These are phyloP conservation scores for Ptiloglossa arizonensis DNA, from an alignment of 1,140 invertebrate species.

Conservation along the genomic window DNA sequence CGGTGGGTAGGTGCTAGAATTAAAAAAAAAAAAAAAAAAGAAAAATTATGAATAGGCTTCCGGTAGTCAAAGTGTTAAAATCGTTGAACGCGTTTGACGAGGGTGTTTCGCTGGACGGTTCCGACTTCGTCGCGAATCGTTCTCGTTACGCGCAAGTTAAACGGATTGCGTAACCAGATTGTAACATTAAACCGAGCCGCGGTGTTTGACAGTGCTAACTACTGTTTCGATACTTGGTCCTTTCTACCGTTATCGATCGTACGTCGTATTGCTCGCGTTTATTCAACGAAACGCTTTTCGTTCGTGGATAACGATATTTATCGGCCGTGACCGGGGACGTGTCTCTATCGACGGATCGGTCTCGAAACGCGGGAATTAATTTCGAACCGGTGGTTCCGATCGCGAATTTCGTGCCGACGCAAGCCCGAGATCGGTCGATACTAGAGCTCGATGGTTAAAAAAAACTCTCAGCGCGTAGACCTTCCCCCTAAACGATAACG, in stretches of 20 bases:
- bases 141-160: too few species aligned
- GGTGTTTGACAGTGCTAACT: background rate
- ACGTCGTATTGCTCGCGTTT: too few species aligned
- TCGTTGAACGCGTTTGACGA: too few species aligned
- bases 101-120: too few species aligned
- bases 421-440: background rate
- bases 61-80: too few species aligned
- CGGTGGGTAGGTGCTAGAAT: too few species aligned
- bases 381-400: background rate
- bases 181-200: background rate
- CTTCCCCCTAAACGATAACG: constrained; percentile 60
- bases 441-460: constrained; percentile 8
- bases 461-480: constrained; percentile 39
- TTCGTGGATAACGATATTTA: too few species aligned
- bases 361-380: background rate
- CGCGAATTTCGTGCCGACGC: background rate
- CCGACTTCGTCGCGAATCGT: too few species aligned
- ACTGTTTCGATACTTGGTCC: background rate
- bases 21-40: too few species aligned
- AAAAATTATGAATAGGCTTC: too few species aligned
- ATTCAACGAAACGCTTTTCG: too few species aligned
- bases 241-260: background rate
- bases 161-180: background rate
- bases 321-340: background rate
- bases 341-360: background rate